Conservation (phyloP, 1,140 invertebrate genomes). For the Trinorchestia longiramus region DNA sequence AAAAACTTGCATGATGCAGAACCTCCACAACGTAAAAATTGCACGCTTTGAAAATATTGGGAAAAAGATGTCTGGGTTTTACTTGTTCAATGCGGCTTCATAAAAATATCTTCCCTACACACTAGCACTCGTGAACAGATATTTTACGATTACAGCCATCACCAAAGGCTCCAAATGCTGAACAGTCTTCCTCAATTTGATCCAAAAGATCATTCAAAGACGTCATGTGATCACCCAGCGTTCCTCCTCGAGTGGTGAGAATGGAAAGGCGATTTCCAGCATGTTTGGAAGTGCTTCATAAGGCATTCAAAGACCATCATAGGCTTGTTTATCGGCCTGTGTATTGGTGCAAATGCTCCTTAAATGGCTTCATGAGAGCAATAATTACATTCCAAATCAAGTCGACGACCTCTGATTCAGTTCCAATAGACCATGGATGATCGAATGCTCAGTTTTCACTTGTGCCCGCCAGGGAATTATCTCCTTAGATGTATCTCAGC, state of each 20-base stretch:
- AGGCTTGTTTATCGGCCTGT: background rate
- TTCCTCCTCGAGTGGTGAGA: background rate
- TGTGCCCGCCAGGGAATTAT: background rate
- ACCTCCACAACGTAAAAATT: background rate
- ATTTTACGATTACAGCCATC: background rate
- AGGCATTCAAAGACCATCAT: background rate
- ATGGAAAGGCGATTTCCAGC: background rate
- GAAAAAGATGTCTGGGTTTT: background rate
- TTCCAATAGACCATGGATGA: background rate
- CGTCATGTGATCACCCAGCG: background rate
- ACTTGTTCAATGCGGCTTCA: background rate
- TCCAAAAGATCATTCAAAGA: background rate
- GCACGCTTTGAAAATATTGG: background rate
- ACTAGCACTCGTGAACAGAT: background rate
- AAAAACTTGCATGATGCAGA: no score
- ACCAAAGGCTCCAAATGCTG: background rate
- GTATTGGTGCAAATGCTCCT: slow-evolving; percentile 26
- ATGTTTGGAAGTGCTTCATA: background rate
- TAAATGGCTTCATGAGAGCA: background rate
- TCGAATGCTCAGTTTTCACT: background rate
- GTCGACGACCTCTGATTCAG: slow-evolving; percentile 18
- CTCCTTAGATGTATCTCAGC: background rate
- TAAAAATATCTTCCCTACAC: background rate
- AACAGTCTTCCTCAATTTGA: background rate
- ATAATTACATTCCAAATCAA: slow-evolving; percentile 17